Percentiles rank a stretch among this genome's conserved stretches.
These are phyloP conservation scores for Empidonax alnorum DNA, from an alignment of 2,113 vertebrate genomes.

Conservation along the genomic window DNA sequence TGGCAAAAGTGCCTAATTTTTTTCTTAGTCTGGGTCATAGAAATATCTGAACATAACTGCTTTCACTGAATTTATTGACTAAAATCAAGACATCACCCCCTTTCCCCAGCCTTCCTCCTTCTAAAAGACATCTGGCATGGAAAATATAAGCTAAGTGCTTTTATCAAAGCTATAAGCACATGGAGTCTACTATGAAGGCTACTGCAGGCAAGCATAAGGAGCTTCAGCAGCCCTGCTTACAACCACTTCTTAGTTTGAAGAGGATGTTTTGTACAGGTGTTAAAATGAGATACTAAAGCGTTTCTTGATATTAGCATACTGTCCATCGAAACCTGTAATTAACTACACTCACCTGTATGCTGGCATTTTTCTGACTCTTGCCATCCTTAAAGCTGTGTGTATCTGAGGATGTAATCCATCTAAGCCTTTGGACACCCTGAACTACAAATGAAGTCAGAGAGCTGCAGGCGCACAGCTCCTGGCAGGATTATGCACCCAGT, in stretches of 20 bases:
- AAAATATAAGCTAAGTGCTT: background rate
- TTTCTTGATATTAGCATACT: background rate
- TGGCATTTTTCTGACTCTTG: slow-evolving; percentile 40
- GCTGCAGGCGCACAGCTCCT: slow-evolving; percentile 39
- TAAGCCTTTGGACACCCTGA: slow-evolving; percentile 21
- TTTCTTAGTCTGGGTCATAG: background rate
- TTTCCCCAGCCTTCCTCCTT: background rate
- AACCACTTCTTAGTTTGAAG: background rate
- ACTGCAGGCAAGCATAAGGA: background rate
- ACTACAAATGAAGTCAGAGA: slow-evolving; percentile 51
- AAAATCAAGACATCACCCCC: background rate
- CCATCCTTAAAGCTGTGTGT: slow-evolving; percentile 29
- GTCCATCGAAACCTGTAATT: slow-evolving; percentile 11
- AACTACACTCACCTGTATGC: slow-evolving; percentile 27
- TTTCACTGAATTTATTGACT: slow-evolving; percentile 23
- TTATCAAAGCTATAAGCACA: background rate
- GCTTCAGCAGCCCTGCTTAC: background rate
- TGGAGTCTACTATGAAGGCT: background rate
- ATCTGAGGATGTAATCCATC: slow-evolving; percentile 35
- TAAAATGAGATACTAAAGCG: background rate
- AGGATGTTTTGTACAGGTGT: slow-evolving; percentile 21
- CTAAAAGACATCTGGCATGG: background rate
- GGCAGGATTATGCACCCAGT: slow-evolving; percentile 67
- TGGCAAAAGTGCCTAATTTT: slow-evolving; percentile 19
- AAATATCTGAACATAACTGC: background rate